Conservation (phyloP, 2,797 vertebrate species). For the Xenopus petersii region DNA sequence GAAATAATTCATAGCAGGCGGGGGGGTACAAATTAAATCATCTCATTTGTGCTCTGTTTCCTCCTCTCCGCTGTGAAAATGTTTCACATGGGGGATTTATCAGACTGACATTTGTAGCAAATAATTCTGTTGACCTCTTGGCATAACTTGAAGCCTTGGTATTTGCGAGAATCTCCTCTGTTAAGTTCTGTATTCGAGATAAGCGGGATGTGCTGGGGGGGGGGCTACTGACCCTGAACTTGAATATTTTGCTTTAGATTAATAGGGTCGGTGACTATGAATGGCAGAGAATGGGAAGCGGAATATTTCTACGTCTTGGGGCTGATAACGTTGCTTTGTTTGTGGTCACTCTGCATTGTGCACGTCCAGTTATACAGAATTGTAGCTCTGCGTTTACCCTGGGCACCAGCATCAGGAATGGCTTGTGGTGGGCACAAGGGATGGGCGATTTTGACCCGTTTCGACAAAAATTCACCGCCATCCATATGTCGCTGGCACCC, state of each 20-base stretch:
- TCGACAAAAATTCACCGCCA: no score
- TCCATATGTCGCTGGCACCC: no score
- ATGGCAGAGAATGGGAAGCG: background rate
- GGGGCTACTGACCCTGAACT: conserved; percentile 3
- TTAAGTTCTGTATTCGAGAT: background rate
- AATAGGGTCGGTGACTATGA: background rate
- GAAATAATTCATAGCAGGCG: no score
- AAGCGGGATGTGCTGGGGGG: background rate
- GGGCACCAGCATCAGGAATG: no score
- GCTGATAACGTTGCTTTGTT: background rate
- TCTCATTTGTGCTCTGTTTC: no score
- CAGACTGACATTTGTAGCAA: conserved; percentile 10
- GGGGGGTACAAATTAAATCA: no score
- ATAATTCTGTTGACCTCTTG: conserved; percentile 16
- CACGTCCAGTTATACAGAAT: no score
- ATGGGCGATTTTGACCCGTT: no score
- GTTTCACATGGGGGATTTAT: conserved; percentile 6
- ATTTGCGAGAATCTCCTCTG: conserved; percentile 8
- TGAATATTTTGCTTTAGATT: conserved; percentile 19
- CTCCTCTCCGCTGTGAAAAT: no score
- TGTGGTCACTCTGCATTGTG: no score
- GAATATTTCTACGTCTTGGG: background rate
- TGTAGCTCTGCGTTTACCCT: no score
- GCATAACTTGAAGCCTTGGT: conserved; percentile 1
- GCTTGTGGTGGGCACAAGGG: no score